phyloP scores from a whole-genome alignment of 2,113 vertebrate genomes.

The Vulpes vulpes region DNA sequence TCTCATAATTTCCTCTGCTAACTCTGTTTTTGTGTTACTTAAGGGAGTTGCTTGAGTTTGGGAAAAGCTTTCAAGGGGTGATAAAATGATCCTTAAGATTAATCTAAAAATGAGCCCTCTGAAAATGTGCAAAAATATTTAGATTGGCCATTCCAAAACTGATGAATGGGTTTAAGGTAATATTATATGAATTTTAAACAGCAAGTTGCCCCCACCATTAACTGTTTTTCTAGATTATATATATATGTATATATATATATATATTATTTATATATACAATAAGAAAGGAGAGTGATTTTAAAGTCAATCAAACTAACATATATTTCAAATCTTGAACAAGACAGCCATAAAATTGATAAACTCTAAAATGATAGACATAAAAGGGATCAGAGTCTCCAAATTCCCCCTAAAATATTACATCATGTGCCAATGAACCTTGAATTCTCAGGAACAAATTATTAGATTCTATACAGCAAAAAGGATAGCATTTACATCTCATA shows the following conservation, averaged over 20 bases:
- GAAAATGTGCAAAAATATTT: background rate
- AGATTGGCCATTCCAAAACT: background rate
- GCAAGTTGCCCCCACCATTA: background rate
- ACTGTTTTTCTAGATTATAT: background rate
- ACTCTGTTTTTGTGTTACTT: background rate
- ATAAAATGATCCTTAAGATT: background rate
- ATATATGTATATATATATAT: background rate
- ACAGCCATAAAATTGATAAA: background rate
- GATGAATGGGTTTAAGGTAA: background rate
- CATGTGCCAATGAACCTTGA: background rate
- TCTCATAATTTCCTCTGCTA: background rate
- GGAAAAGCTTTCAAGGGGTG: background rate
- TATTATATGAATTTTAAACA: background rate
- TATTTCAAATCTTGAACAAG: background rate
- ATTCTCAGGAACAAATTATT: background rate
- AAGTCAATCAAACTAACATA: background rate
- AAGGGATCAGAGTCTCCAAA: background rate
- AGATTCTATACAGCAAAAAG: background rate
- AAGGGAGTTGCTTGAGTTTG: background rate
- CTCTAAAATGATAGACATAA: conserved; percentile 30
- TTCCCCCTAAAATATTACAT: background rate
- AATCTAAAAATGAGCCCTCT: background rate
- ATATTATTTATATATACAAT: background rate
- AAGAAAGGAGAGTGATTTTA: background rate
- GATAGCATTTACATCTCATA: background rate